Conservation (phyloP, 2,797 vertebrate genomes). For the Pseudomugil tenellus region DNA sequence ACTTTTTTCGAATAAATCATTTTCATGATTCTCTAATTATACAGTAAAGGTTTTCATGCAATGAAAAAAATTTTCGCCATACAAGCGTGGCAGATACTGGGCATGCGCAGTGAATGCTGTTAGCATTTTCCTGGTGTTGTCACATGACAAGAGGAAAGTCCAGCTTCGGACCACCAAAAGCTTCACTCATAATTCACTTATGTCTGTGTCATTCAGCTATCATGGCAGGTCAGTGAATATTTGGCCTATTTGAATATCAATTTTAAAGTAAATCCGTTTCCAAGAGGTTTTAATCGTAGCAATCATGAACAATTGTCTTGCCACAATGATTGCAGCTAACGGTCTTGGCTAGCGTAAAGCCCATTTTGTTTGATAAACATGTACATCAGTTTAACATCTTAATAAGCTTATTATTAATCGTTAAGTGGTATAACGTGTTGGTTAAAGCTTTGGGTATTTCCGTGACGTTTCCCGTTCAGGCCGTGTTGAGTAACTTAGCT, state of each 20-base stretch:
- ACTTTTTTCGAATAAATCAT: constrained; percentile 19
- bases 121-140: constrained; percentile 52
- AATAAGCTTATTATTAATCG: fast-evolving
- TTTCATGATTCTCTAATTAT: constrained; percentile 49
- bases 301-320: neutral
- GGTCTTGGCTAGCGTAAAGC: constrained; percentile 38
- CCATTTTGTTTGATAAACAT: neutral
- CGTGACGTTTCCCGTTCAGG: neutral
- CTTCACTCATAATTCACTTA: constrained; percentile 10
- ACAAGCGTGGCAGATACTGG: constrained; percentile 8
- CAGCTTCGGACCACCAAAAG: constrained; percentile 34
- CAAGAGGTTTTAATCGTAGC: neutral
- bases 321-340: constrained; percentile 19
- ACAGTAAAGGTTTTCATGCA: constrained; percentile 3
- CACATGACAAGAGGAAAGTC: constrained; percentile 62
- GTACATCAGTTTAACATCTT: neutral
- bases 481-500: constrained; percentile 40
- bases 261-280: neutral
- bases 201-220: constrained; percentile 42
- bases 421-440: neutral
- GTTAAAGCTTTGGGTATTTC: neutral
- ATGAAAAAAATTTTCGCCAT: no score
- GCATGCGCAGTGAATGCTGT: constrained; percentile 65
- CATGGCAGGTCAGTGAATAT: constrained; percentile 73
- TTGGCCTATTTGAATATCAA: neutral